Percentiles rank a stretch among this genome's conserved stretches.
Evolutionary conservation across 2,113 vertebrate species (phyloP).

Genomic region (Eptesicus fuscus): DNA sequence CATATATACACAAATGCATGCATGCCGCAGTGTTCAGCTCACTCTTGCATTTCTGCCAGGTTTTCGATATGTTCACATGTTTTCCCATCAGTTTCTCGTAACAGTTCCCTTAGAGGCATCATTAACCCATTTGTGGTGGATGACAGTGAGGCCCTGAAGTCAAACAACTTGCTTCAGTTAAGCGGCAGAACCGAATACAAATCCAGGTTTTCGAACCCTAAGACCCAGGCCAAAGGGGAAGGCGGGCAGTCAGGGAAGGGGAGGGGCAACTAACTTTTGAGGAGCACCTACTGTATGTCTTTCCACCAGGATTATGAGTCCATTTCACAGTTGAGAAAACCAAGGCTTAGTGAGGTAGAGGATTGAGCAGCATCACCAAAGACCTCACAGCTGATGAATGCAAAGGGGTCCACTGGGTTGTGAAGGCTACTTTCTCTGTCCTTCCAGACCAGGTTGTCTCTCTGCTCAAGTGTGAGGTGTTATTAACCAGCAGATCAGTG

Average conservation of each 20-base stretch:
- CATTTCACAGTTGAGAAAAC: neutral
- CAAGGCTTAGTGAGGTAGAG: neutral
- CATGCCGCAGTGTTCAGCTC: neutral
- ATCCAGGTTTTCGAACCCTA: neutral
- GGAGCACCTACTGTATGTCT: neutral
- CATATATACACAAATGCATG: accelerated
- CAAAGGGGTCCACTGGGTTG: neutral
- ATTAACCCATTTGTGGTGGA: too few species aligned
- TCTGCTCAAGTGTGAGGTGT: neutral
- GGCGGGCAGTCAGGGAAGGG: neutral
- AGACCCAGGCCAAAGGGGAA: neutral
- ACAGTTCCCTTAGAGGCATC: neutral
- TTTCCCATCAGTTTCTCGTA: neutral
- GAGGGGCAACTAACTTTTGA: neutral
- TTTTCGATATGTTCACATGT: neutral
- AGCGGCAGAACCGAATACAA: neutral
- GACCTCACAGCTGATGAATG: neutral
- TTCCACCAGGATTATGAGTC: neutral
- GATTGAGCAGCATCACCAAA: too few species aligned
- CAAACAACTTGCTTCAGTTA: neutral
- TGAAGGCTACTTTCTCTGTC: neutral
- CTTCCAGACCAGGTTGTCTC: neutral
- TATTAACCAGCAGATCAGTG: neutral
- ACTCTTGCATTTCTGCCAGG: neutral
- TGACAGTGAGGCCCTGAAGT: neutral